Evolutionary conservation across 2,888 invertebrate genomes (phyloP).

Genomic region (Lingula anatina): DNA sequence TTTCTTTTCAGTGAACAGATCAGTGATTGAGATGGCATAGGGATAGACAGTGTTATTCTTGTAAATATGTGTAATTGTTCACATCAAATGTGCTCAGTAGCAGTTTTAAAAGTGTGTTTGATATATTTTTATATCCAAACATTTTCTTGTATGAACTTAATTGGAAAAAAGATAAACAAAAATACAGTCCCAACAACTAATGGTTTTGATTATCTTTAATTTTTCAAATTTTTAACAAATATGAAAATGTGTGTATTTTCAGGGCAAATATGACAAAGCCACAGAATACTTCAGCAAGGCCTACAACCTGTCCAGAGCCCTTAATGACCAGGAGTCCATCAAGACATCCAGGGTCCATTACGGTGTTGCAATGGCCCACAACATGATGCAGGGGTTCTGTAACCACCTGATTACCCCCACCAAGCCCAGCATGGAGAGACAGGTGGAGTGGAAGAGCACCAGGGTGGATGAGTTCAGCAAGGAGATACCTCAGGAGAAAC

Average conservation of each 20-base stretch:
- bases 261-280: constrained; percentile 50
- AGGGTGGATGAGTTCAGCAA: constrained; percentile 30
- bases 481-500: constrained; percentile 25
- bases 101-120: no score
- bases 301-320: constrained; percentile 45
- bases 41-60: no score
- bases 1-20: neutral
- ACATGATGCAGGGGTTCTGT: constrained; percentile 32
- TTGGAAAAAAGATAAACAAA: no score
- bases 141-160: no score
- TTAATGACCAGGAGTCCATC: constrained; percentile 37
- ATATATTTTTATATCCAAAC: no score
- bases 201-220: no score
- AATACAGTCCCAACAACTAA: no score
- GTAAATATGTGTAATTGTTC: no score
- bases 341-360: constrained; percentile 45
- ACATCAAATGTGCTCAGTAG: no score
- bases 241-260: no score
- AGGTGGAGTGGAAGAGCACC: constrained; percentile 46
- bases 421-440: constrained; percentile 26
- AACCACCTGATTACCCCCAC: constrained; percentile 27
- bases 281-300: constrained; percentile 50
- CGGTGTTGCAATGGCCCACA: constrained; percentile 46
- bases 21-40: no score
- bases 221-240: no score